A percentile compares a stretch with the other conserved stretches of the same genome.
phyloP scores from a whole-genome alignment of 2,888 invertebrate genomes.

The Trilocha varians region DNA sequence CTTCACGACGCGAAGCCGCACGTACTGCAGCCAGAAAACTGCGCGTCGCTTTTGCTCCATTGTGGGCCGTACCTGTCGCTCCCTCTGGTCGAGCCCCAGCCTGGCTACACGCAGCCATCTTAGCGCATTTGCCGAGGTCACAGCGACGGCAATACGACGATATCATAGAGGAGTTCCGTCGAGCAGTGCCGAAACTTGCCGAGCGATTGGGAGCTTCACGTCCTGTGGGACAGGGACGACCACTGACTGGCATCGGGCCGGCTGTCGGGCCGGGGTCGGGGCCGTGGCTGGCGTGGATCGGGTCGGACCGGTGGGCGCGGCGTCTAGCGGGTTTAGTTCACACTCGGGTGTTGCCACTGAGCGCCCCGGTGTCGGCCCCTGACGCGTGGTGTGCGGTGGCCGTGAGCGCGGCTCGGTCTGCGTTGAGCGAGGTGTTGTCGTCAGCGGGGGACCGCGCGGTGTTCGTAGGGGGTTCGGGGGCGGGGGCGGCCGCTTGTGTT shows the following conservation, averaged over 20 bases:
- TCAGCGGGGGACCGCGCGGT: conserved; percentile 30
- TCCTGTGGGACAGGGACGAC: conserved; percentile 8
- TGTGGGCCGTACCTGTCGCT: conserved; percentile 16
- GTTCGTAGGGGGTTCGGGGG: conserved; percentile 29
- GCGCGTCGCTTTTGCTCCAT: conserved; percentile 30
- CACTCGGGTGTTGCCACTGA: conserved; percentile 28
- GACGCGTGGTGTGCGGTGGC: conserved; percentile 37
- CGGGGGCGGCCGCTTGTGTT: conserved; percentile 26
- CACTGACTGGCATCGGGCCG: conserved; percentile 13
- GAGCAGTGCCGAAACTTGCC: conserved; percentile 30
- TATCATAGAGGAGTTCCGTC: conserved; percentile 28
- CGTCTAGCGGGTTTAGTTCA: conserved; percentile 30
- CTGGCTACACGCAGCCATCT: conserved; percentile 34
- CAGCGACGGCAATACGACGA: conserved; percentile 29
- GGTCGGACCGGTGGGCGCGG: conserved; percentile 29
- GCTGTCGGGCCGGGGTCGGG: conserved; percentile 19
- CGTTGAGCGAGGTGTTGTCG: conserved; percentile 32
- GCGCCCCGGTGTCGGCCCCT: conserved; percentile 20
- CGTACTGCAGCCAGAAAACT: conserved; percentile 25
- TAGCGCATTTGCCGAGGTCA: conserved; percentile 23
- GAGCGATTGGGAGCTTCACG: conserved; percentile 21
- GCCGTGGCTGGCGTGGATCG: conserved; percentile 32
- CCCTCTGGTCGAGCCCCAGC: conserved; percentile 22
- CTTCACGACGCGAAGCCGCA: conserved; percentile 10
- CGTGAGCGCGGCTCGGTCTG: conserved; percentile 28